These are phyloP conservation scores for Teleiodes luculella DNA, from an alignment of 2,888 invertebrate species.

Conservation along the genomic window DNA sequence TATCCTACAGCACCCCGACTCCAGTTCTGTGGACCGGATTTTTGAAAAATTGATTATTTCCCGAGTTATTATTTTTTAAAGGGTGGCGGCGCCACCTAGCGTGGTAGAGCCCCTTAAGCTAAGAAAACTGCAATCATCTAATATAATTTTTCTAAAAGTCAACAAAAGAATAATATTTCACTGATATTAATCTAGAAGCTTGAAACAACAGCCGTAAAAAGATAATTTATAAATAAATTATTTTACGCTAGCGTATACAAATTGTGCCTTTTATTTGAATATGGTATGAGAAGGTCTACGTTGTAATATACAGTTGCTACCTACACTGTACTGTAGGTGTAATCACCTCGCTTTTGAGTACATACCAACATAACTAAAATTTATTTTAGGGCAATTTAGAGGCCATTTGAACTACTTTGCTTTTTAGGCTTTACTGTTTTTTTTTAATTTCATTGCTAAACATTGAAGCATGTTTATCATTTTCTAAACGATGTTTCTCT, in stretches of 20 bases:
- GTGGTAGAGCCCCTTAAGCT: no score
- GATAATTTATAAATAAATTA: slow-evolving; percentile 2
- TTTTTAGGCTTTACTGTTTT: no score
- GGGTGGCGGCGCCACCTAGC: no score
- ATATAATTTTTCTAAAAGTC: no score
- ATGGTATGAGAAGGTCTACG: slow-evolving; percentile 17
- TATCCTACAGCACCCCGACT: no score
- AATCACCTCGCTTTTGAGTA: not conserved
- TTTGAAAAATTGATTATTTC: no score
- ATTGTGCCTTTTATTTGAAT: slow-evolving; percentile 12
- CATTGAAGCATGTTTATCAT: no score
- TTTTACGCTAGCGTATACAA: slow-evolving; percentile 11
- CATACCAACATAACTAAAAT: not conserved
- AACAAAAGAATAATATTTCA: not conserved
- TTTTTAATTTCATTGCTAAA: no score
- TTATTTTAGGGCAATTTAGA: not conserved
- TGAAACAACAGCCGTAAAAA: not conserved
- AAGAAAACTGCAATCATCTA: no score
- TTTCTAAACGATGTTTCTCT: no score
- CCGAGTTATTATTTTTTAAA: no score
- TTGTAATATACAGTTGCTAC: slow-evolving; percentile 19
- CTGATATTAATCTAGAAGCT: not conserved
- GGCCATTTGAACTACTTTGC: not conserved
- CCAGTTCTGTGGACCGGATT: no score
- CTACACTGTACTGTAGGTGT: slow-evolving; percentile 26